Evolutionary conservation across 2,797 vertebrate genomes (phyloP).

Genomic region (Rhynchonycteris naso): DNA sequence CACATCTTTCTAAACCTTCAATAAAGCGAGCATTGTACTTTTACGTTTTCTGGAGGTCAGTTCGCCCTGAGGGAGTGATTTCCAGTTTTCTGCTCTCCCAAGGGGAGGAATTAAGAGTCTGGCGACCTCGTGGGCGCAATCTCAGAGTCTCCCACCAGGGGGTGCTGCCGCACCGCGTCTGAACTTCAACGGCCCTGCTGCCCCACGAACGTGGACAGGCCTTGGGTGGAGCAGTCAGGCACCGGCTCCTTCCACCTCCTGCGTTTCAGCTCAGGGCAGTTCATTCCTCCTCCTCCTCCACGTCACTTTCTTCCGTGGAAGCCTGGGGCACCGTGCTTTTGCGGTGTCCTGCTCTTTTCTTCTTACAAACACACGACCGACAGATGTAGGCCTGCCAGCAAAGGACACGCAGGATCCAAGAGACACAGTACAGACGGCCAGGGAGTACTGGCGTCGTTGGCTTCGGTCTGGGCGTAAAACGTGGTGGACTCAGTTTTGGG

Average conservation of each 20-base stretch:
- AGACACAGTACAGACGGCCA: fast-evolving
- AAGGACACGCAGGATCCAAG: background rate
- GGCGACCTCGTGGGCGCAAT: background rate
- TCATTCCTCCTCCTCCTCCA: background rate
- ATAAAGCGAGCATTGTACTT: no score
- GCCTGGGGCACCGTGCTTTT: background rate
- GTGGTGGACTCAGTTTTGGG: background rate
- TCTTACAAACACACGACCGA: background rate
- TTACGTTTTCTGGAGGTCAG: background rate
- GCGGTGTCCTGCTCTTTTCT: background rate
- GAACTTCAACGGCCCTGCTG: fast-evolving
- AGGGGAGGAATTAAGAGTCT: fast-evolving
- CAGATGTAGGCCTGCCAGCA: background rate
- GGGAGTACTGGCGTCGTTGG: background rate
- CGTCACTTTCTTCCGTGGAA: background rate
- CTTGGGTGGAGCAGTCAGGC: fast-evolving
- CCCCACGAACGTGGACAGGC: fast-evolving
- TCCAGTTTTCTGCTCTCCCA: background rate
- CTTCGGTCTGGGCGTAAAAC: background rate
- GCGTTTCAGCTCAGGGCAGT: background rate
- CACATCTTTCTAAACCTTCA: background rate
- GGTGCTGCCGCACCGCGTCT: background rate
- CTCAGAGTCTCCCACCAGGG: fast-evolving
- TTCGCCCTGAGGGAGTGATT: background rate
- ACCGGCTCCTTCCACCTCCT: fast-evolving